phyloP scores from a whole-genome alignment of 1,140 invertebrate species.

The Rhagoletis pomonella region DNA sequence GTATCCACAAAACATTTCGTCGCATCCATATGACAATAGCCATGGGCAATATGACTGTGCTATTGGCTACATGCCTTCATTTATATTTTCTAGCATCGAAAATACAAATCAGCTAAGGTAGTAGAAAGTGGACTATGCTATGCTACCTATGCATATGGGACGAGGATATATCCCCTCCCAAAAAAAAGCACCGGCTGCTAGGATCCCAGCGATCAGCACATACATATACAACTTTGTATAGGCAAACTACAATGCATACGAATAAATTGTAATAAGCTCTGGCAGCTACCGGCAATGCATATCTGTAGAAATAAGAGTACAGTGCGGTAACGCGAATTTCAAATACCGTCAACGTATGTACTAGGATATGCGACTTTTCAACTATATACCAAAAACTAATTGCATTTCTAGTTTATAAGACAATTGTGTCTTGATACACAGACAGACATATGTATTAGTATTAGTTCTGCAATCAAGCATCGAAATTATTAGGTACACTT shows the following conservation, averaged over 20 bases:
- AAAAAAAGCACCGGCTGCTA: no score
- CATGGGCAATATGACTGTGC: constrained; percentile 81
- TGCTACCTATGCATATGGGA: no score
- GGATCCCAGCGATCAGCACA: neutral
- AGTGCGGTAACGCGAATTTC: no score
- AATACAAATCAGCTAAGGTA: constrained; percentile 69
- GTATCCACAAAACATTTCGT: constrained; percentile 80
- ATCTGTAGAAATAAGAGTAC: no score
- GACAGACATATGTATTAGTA: neutral
- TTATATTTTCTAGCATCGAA: constrained; percentile 81
- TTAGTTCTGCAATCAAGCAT: neutral
- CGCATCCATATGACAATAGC: constrained; percentile 80
- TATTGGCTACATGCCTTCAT: constrained; percentile 82
- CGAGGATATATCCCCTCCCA: no score
- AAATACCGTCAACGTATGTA: neutral
- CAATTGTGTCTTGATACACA: neutral
- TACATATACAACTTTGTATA: neutral
- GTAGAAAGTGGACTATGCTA: neutral
- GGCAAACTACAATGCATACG: no score
- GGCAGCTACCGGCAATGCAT: constrained; percentile 9
- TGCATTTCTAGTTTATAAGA: constrained; percentile 47
- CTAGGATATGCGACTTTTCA: constrained; percentile 10
- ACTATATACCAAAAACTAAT: constrained; percentile 51
- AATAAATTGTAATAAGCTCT: no score
- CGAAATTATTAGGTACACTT: neutral